Percentiles rank a stretch among this genome's conserved stretches.
Evolutionary conservation across 2,888 invertebrate species (phyloP).

Genomic region (Drosophila melanosoma): DNA sequence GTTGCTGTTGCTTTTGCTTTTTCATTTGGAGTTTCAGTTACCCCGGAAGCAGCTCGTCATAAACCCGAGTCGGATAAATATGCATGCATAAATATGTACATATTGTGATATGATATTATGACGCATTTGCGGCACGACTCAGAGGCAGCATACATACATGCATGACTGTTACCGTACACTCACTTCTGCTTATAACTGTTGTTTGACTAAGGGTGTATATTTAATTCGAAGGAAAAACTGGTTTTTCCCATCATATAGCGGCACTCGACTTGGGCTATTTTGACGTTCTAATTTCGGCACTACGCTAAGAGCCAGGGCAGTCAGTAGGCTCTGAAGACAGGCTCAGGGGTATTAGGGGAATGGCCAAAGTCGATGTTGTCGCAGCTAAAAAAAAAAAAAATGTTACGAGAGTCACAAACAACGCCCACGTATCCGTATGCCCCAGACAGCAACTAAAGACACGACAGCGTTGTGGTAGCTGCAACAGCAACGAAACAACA

Average conservation of each 20-base stretch:
- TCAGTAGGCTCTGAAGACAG: not conserved
- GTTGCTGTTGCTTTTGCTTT: conserved; percentile 4
- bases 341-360: not conserved
- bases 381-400: conserved; percentile 33
- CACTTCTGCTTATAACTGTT: conserved; percentile 51
- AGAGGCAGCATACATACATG: conserved; percentile 17
- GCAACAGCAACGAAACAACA: conserved; percentile 16
- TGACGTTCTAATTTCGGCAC: conserved; percentile 63
- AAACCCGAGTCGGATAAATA: conserved; percentile 15
- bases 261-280: conserved; percentile 36
- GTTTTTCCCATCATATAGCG: conserved; percentile 51
- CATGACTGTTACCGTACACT: conserved; percentile 28
- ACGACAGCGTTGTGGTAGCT: conserved; percentile 13
- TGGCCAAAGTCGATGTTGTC: conserved; percentile 24
- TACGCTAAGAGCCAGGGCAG: conserved; percentile 28
- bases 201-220: conserved; percentile 48
- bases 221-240: conserved; percentile 39
- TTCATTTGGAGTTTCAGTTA: conserved; percentile 17
- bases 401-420: conserved; percentile 53
- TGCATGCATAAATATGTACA: not conserved
- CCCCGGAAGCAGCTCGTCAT: conserved; percentile 47
- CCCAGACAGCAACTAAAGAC: conserved; percentile 45
- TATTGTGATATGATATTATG: conserved; percentile 49
- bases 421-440: conserved; percentile 46
- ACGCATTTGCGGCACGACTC: conserved; percentile 36